Conservation (phyloP, 2,888 invertebrate species). For the Gryllus longicercus region DNA sequence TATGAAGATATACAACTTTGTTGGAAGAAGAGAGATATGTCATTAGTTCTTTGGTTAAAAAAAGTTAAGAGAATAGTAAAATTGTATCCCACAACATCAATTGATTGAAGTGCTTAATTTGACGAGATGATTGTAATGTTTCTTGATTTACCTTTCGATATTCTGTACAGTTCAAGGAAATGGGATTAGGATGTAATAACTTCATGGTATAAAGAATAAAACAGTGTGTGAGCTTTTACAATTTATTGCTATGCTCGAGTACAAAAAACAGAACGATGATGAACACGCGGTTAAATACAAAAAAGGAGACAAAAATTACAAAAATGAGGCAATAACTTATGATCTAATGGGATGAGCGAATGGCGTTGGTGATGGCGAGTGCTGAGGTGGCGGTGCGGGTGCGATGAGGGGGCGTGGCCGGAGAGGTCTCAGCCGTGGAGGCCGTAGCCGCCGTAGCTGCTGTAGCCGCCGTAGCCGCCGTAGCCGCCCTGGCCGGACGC, state of each 20-base stretch:
- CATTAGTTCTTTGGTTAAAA: no score
- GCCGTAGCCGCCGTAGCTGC: conserved; percentile 17
- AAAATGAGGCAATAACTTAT: conserved; percentile 17
- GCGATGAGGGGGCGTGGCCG: background rate
- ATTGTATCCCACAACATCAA: no score
- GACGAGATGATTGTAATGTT: no score
- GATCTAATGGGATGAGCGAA: background rate
- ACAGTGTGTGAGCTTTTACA: background rate
- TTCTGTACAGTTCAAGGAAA: no score
- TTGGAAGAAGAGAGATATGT: no score
- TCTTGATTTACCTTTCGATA: no score
- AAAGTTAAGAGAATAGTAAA: no score
- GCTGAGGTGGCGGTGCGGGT: background rate
- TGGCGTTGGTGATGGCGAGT: background rate
- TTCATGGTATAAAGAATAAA: background rate
- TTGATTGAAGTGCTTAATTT: no score
- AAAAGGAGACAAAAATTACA: background rate
- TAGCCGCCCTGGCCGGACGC: conserved; percentile 37
- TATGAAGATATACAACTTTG: no score
- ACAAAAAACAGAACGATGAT: conserved; percentile 17
- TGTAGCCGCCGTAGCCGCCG: conserved; percentile 25
- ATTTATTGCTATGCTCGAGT: conserved; percentile 5
- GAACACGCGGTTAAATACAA: conserved; percentile 17
- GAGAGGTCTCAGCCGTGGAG: background rate
- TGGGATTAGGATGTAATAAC: no score